Evolutionary conservation across 1,140 invertebrate species (phyloP), one percentile per base, ranked within the genome.

Genomic region (Euborellia annulipes): DNA sequence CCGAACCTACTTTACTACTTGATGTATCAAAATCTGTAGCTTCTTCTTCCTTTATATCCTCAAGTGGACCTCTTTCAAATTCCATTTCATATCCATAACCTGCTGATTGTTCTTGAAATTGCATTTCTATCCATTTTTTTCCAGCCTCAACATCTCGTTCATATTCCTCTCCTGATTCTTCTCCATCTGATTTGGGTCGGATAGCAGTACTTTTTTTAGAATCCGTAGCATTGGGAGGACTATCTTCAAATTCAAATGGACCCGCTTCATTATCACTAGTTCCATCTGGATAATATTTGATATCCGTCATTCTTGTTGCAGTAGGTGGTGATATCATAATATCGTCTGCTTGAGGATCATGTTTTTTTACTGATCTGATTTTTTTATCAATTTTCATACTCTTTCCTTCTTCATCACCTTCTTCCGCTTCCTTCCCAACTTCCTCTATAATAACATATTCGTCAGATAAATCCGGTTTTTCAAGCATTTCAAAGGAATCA

Each of bases 41-140:
- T 60, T 90, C 86, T 59, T 87, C 84, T 64, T 90, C 88, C 64
- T 89, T 88, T 39, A 91, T 89, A 56, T 90, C 85, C 65, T 90
- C 86, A 19, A 90, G 60, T n/a, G 83, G 81, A 14, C 79, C 80
- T 45, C 81, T 67, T 45, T 76, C 74, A 49, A 72, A 76, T 34
- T 75, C 73, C 51, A 75, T 66, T 54, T 85, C 79, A 50, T 85
- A 82, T 39, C 77, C 78, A 52, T 72, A 75, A 1, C 69, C 69
- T 49, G 76, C 71, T 42, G 70, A 59, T 41, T 79, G 75, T 4
- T 72, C 73, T 51, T 76, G 73, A 52, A 88, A 82, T 51, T 89
- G 84, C 76, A 86, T 84, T 62, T 88, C 84, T 39, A 88, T 78
- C 86, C 86, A 90, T 46, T 83, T 81, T 56, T 85, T 85, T 42